phyloP scores from a whole-genome alignment of 2,113 vertebrate genomes.

The Pterocles orientalis region DNA sequence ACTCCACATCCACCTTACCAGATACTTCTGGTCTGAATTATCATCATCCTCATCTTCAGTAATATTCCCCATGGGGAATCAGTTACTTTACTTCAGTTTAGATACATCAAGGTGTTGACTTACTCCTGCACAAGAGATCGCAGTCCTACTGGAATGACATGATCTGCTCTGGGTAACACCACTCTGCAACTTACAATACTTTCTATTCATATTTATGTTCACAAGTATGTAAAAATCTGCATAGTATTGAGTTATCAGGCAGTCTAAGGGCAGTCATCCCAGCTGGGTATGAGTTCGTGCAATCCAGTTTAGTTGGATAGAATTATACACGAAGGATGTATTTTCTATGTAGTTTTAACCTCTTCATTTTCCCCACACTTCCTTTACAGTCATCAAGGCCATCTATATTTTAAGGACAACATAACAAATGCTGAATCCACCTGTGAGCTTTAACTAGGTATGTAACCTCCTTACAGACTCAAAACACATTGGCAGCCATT shows the following conservation, averaged over 20 bases:
- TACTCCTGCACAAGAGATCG: background rate
- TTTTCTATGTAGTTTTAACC: background rate
- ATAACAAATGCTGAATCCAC: background rate
- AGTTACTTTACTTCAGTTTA: background rate
- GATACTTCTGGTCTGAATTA: background rate
- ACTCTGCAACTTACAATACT: background rate
- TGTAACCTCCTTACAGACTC: background rate
- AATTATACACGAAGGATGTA: background rate
- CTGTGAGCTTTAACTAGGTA: background rate
- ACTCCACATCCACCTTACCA: background rate
- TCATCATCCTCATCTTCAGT: background rate
- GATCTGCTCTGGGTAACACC: background rate
- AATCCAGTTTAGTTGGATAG: background rate
- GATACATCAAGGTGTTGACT: background rate
- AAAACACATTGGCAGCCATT: background rate
- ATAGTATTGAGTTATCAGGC: background rate
- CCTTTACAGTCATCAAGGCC: background rate
- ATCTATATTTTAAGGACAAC: background rate
- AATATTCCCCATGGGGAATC: background rate
- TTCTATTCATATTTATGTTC: background rate
- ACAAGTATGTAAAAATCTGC: background rate
- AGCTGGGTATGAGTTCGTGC: background rate
- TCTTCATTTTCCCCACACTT: background rate
- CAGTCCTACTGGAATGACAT: accelerated
- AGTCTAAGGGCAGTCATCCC: background rate